phyloP scores from a whole-genome alignment of 2,113 vertebrate species.

The zebrafish (Danio rerio) region DNA sequence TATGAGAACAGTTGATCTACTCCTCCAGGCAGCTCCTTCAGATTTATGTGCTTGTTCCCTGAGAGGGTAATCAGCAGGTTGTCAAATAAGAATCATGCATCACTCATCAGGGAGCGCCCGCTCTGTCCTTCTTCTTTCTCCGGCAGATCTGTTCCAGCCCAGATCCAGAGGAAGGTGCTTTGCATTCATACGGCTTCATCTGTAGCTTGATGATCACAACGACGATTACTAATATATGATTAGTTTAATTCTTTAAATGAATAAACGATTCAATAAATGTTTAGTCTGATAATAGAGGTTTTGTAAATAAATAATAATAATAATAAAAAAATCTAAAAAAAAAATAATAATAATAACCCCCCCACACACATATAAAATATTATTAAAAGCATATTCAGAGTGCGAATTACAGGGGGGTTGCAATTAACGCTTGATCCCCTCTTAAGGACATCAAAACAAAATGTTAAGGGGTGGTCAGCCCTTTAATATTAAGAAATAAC shows the following conservation, averaged over 20 bases:
- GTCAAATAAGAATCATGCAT: conserved; percentile 72
- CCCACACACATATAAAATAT: too few relatives aligned
- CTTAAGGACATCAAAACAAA: too few relatives aligned
- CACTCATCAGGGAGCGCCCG: conserved; percentile 64
- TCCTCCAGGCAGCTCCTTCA: conserved; percentile 46
- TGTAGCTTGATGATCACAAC: not conserved
- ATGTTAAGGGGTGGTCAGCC: too few relatives aligned
- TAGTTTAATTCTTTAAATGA: not conserved
- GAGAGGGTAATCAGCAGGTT: conserved; percentile 70
- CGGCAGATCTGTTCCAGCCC: conserved; percentile 50
- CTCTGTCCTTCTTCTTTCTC: conserved; percentile 36
- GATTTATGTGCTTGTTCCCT: conserved; percentile 62
- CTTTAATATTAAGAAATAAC: too few relatives aligned
- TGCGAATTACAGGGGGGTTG: too few relatives aligned
- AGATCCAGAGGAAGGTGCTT: conserved; percentile 11
- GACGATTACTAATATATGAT: not conserved
- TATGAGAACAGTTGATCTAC: conserved; percentile 67
- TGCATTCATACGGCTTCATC: not conserved
- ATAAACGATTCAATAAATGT: not conserved
- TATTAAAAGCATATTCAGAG: too few relatives aligned
- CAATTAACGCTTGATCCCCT: too few relatives aligned
- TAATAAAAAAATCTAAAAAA: too few relatives aligned
- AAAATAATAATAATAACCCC: too few relatives aligned
- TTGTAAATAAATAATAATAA: too few relatives aligned
- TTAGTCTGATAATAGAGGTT: not conserved